Percentiles rank a stretch among this genome's conserved stretches.
These are phyloP conservation scores for Melinopterus prodromus DNA, from an alignment of 2,888 invertebrate genomes.

Conservation along the genomic window DNA sequence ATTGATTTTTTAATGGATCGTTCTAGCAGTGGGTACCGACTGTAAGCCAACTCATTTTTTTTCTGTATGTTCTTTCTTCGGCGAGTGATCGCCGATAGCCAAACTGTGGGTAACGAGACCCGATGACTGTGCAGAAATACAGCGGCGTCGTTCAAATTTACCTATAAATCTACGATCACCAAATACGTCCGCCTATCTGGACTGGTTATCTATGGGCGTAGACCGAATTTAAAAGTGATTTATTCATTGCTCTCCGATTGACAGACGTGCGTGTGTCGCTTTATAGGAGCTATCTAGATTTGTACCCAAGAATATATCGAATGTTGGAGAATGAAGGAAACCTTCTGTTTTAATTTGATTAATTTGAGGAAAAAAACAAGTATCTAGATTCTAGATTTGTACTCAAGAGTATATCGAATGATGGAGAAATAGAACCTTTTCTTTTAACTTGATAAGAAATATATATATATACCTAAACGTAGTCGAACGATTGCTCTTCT, in stretches of 20 bases:
- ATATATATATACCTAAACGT: neutral
- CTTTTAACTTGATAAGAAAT: neutral
- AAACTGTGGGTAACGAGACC: neutral
- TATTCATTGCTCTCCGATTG: neutral
- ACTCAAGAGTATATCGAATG: too few species aligned
- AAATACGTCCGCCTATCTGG: neutral
- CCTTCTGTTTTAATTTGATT: too few species aligned
- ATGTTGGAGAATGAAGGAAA: too few species aligned
- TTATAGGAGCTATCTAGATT: too few species aligned
- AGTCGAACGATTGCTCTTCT: neutral
- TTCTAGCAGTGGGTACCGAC: neutral
- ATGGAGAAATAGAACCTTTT: too few species aligned
- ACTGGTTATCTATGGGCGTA: neutral
- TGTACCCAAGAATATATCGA: too few species aligned
- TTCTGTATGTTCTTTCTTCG: neutral
- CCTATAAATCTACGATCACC: constrained; percentile 4
- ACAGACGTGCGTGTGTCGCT: neutral
- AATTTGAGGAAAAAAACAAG: too few species aligned
- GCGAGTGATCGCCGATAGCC: neutral
- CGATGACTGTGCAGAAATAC: neutral
- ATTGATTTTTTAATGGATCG: neutral
- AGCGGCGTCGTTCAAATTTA: neutral
- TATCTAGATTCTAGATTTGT: too few species aligned
- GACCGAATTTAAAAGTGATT: neutral
- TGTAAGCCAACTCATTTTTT: neutral